Evolutionary conservation across 2,113 vertebrate genomes (phyloP).

Genomic region (Dendrocopos noguchii): DNA sequence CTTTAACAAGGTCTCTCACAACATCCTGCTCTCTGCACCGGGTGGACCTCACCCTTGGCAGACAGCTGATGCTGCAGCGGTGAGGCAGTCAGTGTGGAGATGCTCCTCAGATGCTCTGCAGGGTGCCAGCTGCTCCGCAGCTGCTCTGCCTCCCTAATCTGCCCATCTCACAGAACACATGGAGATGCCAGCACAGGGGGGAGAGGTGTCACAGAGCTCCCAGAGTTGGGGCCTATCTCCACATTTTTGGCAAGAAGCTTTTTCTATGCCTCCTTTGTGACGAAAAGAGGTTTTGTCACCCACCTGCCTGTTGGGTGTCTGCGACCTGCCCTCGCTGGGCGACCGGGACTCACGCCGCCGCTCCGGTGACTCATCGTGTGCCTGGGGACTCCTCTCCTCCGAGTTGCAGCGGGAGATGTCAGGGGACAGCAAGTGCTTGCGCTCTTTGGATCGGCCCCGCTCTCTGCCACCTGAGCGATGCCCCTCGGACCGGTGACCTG

Average conservation of each 20-base stretch:
- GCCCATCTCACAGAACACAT: neutral
- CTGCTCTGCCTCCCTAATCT: no score
- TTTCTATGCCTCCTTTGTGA: rapidly evolving
- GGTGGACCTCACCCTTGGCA: neutral
- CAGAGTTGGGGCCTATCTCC: rapidly evolving
- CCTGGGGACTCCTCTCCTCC: conserved; percentile 87
- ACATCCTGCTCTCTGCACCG: no score
- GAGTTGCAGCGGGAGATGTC: conserved; percentile 96
- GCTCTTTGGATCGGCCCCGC: conserved; percentile 93
- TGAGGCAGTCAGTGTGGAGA: neutral
- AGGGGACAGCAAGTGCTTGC: conserved; percentile 93
- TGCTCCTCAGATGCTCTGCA: neutral
- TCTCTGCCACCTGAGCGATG: conserved; percentile 87
- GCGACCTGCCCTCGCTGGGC: conserved; percentile 85
- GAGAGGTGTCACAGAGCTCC: rapidly evolving
- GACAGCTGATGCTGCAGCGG: rapidly evolving
- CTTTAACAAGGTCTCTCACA: no score
- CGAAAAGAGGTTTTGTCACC: neutral
- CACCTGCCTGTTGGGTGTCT: conserved; percentile 81
- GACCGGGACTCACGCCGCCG: conserved; percentile 83
- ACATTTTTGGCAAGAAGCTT: neutral
- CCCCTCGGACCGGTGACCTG: conserved; percentile 86
- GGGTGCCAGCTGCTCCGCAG: rapidly evolving
- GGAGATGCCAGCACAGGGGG: neutral
- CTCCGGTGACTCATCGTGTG: conserved; percentile 83